These are phyloP conservation scores for Prenolepis imparis DNA, from an alignment of 2,888 invertebrate species.

Conservation along the genomic window DNA sequence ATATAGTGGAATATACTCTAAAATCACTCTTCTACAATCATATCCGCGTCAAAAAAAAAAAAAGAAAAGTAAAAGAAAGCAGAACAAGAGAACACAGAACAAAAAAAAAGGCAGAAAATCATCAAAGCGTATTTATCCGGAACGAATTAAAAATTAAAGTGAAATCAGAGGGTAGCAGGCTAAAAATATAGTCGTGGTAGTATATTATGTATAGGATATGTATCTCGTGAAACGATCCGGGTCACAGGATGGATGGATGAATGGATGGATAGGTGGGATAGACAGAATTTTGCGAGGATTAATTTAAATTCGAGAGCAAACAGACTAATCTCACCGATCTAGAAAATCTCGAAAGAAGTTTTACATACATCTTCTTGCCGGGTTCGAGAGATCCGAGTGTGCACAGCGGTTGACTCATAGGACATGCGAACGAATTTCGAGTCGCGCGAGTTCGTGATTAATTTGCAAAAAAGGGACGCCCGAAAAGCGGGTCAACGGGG, in stretches of 20 bases:
- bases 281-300: conserved; percentile 33
- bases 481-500: conserved; percentile 41
- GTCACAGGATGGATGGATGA: background rate
- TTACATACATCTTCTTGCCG: conserved; percentile 20
- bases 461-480: conserved; percentile 37
- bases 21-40: background rate
- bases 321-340: conserved; percentile 52
- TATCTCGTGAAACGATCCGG: conserved; percentile 40
- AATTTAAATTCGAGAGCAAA: conserved; percentile 33
- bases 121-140: background rate
- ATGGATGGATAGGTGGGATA: conserved; percentile 8
- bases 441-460: conserved; percentile 42
- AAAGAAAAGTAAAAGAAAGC: background rate
- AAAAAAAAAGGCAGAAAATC: background rate
- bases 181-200: background rate
- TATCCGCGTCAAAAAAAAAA: background rate
- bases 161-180: background rate
- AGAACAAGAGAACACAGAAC: background rate
- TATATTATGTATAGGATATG: background rate
- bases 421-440: conserved; percentile 21
- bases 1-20: background rate
- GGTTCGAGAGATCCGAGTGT: conserved; percentile 31
- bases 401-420: conserved; percentile 19
- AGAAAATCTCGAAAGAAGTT: conserved; percentile 47
- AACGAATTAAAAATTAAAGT: conserved; percentile 20